A percentile compares a stretch with the other conserved stretches of the same genome.
Conservation (phyloP, 1,140 invertebrate species). For the Venturia canescens region DNA sequence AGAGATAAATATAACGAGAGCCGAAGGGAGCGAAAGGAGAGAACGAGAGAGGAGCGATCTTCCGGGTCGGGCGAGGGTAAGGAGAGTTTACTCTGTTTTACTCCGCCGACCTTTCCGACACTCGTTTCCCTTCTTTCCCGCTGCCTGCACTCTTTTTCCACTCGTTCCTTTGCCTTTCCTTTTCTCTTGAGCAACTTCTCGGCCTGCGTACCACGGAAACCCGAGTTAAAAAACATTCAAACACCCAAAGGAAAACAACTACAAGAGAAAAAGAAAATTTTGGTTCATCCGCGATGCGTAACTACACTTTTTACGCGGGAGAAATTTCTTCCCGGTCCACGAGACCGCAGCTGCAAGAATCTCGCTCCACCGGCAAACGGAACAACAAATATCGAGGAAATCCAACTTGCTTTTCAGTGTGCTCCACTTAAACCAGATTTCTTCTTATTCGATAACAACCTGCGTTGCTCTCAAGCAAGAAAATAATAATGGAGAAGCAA, state of each 20-base stretch:
- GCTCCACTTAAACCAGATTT: too few species aligned
- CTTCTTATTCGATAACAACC: too few species aligned
- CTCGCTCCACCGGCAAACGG: neutral
- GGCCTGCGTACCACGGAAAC: neutral
- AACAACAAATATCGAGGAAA: neutral
- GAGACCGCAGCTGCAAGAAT: neutral
- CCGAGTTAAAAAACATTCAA: neutral
- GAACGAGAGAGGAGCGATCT: conserved; percentile 48
- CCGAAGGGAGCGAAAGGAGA: neutral
- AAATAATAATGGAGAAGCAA: too few species aligned
- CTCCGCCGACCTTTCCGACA: conserved; percentile 18
- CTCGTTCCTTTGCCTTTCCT: conserved; percentile 24
- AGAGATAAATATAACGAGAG: neutral
- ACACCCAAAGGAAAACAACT: too few species aligned
- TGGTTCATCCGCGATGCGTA: neutral
- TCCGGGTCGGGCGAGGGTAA: conserved; percentile 46
- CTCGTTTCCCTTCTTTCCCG: neutral
- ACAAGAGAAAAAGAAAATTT: neutral
- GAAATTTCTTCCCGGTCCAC: too few species aligned
- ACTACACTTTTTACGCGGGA: too few species aligned
- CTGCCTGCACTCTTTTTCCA: conserved; percentile 5
- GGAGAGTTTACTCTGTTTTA: conserved; percentile 49
- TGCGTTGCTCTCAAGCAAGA: too few species aligned
- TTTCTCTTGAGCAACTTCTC: neutral
- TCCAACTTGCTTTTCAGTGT: neutral